phyloP scores from a whole-genome alignment of 1,140 invertebrate species.

The Apis dorsata region DNA sequence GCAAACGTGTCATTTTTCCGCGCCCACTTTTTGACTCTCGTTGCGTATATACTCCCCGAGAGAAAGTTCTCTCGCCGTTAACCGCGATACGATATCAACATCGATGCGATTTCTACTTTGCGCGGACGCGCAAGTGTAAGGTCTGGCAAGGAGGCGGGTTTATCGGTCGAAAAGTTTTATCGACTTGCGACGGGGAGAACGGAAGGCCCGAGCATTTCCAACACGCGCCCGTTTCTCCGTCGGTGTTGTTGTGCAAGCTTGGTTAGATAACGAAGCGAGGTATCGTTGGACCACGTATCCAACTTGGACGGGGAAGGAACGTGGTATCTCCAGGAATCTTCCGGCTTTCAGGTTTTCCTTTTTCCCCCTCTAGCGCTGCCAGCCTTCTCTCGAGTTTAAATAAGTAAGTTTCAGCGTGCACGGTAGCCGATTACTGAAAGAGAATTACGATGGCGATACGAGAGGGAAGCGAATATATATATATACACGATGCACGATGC shows the following conservation, averaged over 20 bases:
- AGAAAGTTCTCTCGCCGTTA: slow-evolving; percentile 15
- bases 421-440: slow-evolving; percentile 31
- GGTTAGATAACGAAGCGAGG: slow-evolving; percentile 10
- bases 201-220: background rate
- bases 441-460: slow-evolving; percentile 43
- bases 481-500: slow-evolving; percentile 16
- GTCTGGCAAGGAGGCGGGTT: background rate
- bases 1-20: no score
- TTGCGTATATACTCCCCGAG: background rate
- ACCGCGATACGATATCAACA: background rate
- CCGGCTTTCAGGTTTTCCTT: background rate
- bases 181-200: background rate
- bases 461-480: background rate
- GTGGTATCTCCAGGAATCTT: slow-evolving; percentile 1
- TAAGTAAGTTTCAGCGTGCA: slow-evolving; percentile 19
- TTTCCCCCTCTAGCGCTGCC: background rate
- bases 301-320: background rate
- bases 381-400: slow-evolving; percentile 24
- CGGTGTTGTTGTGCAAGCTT: background rate
- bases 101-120: slow-evolving; percentile 18
- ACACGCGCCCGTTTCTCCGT: background rate
- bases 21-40: no score
- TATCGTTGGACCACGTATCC: background rate
- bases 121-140: background rate
- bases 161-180: background rate